Base-by-base conservation (phyloP, 2,113 vertebrate genomes). In the Aegotheles bennettii region DNA sequence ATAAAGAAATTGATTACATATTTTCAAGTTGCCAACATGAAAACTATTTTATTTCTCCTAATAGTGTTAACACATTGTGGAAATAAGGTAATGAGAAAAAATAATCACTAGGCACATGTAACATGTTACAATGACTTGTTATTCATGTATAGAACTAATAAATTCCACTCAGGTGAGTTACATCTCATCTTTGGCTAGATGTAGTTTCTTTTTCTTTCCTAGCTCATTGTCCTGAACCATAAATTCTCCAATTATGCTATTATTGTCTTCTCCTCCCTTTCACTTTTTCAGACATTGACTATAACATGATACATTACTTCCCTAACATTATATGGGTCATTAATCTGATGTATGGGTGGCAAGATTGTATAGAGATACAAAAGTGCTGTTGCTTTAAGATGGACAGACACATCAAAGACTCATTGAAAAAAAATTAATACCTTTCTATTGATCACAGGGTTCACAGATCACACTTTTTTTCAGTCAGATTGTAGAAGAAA, bases 391-490 rank as follows among this genome's bases (percentile, higher is more conserved):
- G 5, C 36, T 94, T 90, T 84, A 87, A 93, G 19, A 79, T 29
- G 26, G 20, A 6, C 18, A 71, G 42, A 31, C 2, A 65, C 28
- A 48, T 69, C 13, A 61, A 69, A 83, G 28, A 69, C 2, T 54
- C 19, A 50, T 5, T 2, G 2, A 74, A 28, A 42, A 33, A 42
- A 31, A 48, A 2, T 6, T 0, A 7, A 1, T 29, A 67, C 3
- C 35, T 59, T 89, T 64, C 45, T 64, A 14, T 51, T 64, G 16
- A 59, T 35, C 73, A 9, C 6, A 69, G 6, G 10, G 14, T 45
- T 24, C 31, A 78, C 11, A 51, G 18, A 31, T 77, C 15, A 47
- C 5, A 4, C 1, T 26, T 35, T 47, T 69, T 81, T 77, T 74
- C 40, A 42, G 16, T 16, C 2, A 43, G 2, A 4, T 50, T 54